A percentile compares a stretch with the other conserved stretches of the same genome.
Evolutionary conservation across 2,888 invertebrate genomes (phyloP).

Genomic region (Petrolisthes manimaculis): DNA sequence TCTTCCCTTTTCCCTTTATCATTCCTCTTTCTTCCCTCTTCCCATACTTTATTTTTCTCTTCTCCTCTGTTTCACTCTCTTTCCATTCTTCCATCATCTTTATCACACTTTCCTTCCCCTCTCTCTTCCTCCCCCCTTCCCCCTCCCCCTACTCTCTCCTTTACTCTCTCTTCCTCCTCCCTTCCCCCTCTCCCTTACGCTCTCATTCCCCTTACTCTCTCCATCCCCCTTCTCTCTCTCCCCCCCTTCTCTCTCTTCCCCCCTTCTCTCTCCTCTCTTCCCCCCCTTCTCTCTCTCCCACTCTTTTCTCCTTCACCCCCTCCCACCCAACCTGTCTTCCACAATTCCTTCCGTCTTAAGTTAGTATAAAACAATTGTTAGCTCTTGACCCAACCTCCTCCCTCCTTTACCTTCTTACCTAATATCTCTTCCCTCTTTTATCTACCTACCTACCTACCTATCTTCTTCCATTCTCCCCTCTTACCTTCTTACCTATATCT

Average conservation of each 20-base stretch:
- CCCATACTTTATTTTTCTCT: no score
- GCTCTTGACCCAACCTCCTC: no score
- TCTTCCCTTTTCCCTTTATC: no score
- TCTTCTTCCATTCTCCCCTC: no score
- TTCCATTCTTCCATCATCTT: background rate
- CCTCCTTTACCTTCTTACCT: no score
- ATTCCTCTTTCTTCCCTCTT: background rate
- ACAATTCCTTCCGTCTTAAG: background rate
- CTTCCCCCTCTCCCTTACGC: background rate
- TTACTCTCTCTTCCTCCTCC: background rate
- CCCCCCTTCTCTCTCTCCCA: background rate
- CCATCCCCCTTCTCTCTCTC: background rate
- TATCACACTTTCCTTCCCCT: background rate
- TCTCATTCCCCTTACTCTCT: background rate
- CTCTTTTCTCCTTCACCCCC: background rate
- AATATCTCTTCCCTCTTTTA: no score
- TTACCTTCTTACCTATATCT: no score
- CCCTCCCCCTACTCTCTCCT: background rate
- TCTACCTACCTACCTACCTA: no score
- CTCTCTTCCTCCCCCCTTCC: background rate
- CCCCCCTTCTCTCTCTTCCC: background rate
- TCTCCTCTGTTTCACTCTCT: background rate
- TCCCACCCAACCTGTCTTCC: background rate
- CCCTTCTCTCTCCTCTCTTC: background rate
- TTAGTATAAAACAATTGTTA: no score